These are phyloP conservation scores for Oryzaephilus surinamensis DNA, from an alignment of 1,140 invertebrate genomes.

Conservation along the genomic window DNA sequence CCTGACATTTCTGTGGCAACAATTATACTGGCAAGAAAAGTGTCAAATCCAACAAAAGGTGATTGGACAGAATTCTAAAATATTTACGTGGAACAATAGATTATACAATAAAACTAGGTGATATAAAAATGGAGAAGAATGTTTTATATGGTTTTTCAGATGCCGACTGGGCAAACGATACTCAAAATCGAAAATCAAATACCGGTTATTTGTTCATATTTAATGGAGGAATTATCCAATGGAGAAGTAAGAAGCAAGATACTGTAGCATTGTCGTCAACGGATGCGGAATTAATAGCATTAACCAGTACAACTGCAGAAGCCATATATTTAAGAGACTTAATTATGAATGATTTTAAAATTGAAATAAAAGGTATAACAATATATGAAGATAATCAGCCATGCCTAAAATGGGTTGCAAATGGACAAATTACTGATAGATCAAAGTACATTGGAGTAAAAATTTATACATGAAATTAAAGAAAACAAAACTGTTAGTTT, in stretches of 20 bases:
- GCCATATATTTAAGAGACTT: slow-evolving; percentile 20
- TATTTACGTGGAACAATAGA: slow-evolving; percentile 37
- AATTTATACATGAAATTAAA: slow-evolving; percentile 21
- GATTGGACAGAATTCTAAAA: slow-evolving; percentile 32
- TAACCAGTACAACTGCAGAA: slow-evolving; percentile 24
- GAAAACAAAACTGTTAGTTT: not conserved
- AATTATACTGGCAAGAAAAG: slow-evolving; percentile 20
- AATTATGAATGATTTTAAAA: slow-evolving; percentile 5
- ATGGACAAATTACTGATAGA: slow-evolving; percentile 23
- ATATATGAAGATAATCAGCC: slow-evolving; percentile 10
- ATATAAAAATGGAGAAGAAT: not conserved
- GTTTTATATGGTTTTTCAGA: slow-evolving; percentile 26
- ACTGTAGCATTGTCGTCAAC: slow-evolving; percentile 29
- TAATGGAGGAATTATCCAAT: slow-evolving; percentile 28
- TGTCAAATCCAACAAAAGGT: slow-evolving; percentile 13
- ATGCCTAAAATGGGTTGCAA: slow-evolving; percentile 28
- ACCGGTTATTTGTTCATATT: slow-evolving; percentile 32
- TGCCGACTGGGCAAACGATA: slow-evolving; percentile 31
- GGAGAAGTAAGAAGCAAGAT: slow-evolving; percentile 32
- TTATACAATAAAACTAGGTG: slow-evolving; percentile 17
- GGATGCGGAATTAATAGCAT: slow-evolving; percentile 37
- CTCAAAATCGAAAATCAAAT: slow-evolving; percentile 25
- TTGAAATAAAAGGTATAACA: too few species aligned
- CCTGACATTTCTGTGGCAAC: slow-evolving; percentile 38
- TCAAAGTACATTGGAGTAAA: slow-evolving; percentile 30